Base-by-base conservation (phyloP, 2,113 vertebrate species). In the Ageneiosus marmoratus region DNA sequence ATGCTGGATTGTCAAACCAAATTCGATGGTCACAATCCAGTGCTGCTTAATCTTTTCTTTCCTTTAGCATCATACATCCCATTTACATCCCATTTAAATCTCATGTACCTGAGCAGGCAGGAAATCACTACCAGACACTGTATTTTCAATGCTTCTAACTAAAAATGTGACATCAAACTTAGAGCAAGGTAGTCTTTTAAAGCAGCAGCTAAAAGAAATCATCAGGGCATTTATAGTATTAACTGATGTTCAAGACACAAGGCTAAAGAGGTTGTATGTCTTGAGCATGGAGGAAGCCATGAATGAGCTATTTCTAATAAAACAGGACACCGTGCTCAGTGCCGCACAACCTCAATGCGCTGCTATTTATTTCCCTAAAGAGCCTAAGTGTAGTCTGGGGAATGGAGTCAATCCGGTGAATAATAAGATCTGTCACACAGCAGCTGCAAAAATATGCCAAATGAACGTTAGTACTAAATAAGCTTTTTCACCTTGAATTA, bases 251-350 rank as follows among this genome's bases (percentile, higher is more conserved):
- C 48, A 37, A 77, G 53, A 80, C 86, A 87, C 84, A 74, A 81
- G 80, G 82, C 88, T 83, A 83, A 46, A 67, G 34, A 80, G 86
- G 78, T 81, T 81, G 85, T 84, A 29, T 4, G 18, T 85, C 85
- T 81, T 86, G 90, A 91, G 91, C 91, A 91, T 85, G 90, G 91
- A 90, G 88, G 89, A 90, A 90, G 91, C 94, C 92, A 94, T 94
- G 91, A 90, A 94, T 90, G 89, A 88, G 92, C 90, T 90, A 90
- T 92, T 48, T 92, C 89, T 93, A 94, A 94, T 91, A 88, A 90
- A 86, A 87, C 89, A 89, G 88, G 90, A 93, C 94, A 90, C 20
- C 24, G 93, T 87, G 83, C 87, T 92, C 89, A 86, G 89, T 91
- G 91, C 82, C 90, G 87, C 91, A 91, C 88, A 90, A 91, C 92